Evolutionary conservation across 2,113 vertebrate species (phyloP).

Genomic region (Chlorodrepanis virens): DNA sequence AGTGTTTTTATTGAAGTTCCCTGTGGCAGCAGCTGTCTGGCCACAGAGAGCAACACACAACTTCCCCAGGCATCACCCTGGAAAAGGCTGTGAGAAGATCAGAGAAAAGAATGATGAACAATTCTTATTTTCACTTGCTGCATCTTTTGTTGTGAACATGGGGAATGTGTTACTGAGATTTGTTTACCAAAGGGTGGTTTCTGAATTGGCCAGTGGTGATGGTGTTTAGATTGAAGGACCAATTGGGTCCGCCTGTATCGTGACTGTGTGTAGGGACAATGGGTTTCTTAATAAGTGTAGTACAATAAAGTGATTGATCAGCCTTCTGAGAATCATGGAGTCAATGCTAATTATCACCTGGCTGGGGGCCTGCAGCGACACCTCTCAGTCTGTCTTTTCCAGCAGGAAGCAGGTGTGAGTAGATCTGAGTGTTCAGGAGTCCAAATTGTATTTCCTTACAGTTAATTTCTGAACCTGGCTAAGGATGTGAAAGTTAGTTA

Average conservation of each 20-base stretch:
- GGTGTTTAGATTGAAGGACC: not conserved
- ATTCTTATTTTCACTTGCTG: too few relatives aligned
- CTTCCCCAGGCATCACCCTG: too few relatives aligned
- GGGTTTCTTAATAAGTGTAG: not conserved
- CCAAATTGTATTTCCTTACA: not conserved
- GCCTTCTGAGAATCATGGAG: not conserved
- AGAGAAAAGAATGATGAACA: too few relatives aligned
- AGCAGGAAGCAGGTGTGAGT: rapidly evolving
- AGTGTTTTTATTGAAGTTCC: not conserved
- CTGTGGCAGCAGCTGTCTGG: too few relatives aligned
- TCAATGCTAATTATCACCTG: not conserved
- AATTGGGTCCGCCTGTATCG: not conserved
- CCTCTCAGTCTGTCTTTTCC: not conserved
- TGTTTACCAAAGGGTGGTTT: not conserved
- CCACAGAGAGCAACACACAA: too few relatives aligned
- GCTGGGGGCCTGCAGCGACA: not conserved
- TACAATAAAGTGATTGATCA: not conserved
- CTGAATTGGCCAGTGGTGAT: not conserved
- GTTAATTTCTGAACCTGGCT: not conserved
- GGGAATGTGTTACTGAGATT: too few relatives aligned
- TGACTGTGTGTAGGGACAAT: not conserved
- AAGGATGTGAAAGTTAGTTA: not conserved
- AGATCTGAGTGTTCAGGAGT: not conserved
- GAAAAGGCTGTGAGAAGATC: too few relatives aligned
- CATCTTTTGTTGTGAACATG: too few relatives aligned